Evolutionary conservation across 2,888 invertebrate species (phyloP).

Genomic region (Marasmarcha lunaedactyla): DNA sequence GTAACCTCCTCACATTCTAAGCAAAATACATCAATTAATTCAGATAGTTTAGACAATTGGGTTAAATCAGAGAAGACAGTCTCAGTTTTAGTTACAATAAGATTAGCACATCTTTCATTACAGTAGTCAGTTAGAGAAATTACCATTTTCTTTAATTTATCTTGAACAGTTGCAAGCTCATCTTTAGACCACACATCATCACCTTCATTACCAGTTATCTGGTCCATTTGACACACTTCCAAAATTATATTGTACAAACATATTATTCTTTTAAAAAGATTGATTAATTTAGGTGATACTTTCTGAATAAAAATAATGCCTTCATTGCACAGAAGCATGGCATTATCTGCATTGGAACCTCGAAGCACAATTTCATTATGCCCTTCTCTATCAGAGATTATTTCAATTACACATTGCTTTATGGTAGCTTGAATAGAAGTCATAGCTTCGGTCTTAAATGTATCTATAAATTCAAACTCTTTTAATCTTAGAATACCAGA

Average conservation of each 20-base stretch:
- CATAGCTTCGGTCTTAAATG: slow-evolving; percentile 89
- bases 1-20: slow-evolving; percentile 80
- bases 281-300: slow-evolving; percentile 74
- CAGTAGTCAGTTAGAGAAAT: slow-evolving; percentile 90
- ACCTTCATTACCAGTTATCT: slow-evolving; percentile 69
- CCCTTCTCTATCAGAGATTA: slow-evolving; percentile 56
- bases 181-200: slow-evolving; percentile 78
- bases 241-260: slow-evolving; percentile 81
- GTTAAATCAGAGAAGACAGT: slow-evolving; percentile 76
- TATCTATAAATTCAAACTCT: slow-evolving; percentile 89
- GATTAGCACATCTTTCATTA: slow-evolving; percentile 91
- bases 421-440: slow-evolving; percentile 89
- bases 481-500: slow-evolving; percentile 90
- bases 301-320: slow-evolving; percentile 77
- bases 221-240: slow-evolving; percentile 75
- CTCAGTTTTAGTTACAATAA: slow-evolving; percentile 83
- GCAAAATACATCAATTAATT: slow-evolving; percentile 84
- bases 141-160: slow-evolving; percentile 81
- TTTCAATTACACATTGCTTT: slow-evolving; percentile 89
- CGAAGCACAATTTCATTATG: slow-evolving; percentile 54
- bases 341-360: slow-evolving; percentile 51
- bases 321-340: slow-evolving; percentile 73
- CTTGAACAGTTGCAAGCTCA: slow-evolving; percentile 77
- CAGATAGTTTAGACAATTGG: slow-evolving; percentile 82
- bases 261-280: slow-evolving; percentile 80